These are phyloP conservation scores for Nixonia krombeini DNA, from an alignment of 1,140 invertebrate genomes.

Conservation along the genomic window DNA sequence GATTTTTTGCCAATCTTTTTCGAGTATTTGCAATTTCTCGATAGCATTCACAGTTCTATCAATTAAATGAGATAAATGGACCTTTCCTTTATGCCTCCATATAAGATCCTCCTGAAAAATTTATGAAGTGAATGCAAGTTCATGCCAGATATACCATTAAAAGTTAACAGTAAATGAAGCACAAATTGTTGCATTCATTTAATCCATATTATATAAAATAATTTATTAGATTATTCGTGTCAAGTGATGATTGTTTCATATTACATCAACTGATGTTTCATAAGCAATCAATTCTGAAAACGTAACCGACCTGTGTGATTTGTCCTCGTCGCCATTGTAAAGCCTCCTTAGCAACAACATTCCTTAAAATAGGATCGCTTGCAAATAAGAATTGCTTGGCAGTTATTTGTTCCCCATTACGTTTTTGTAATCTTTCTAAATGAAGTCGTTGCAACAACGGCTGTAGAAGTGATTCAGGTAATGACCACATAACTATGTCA, in stretches of 20 bases:
- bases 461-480: conserved; percentile 83
- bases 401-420: conserved; percentile 68
- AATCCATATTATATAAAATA: too few relatives aligned
- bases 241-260: too few relatives aligned
- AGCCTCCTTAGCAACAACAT: conserved; percentile 88
- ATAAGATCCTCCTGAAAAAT: conserved; percentile 78
- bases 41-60: conserved; percentile 81
- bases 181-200: too few relatives aligned
- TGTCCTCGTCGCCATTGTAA: conserved; percentile 82
- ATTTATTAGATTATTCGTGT: too few relatives aligned
- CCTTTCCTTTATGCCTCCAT: conserved; percentile 79
- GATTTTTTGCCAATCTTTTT: conserved; percentile 81
- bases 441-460: conserved; percentile 79
- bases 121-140: too few relatives aligned
- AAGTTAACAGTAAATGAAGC: too few relatives aligned
- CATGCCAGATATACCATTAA: too few relatives aligned
- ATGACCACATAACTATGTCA: conserved; percentile 82
- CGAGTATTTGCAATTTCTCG: conserved; percentile 80
- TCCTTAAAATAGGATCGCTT: conserved; percentile 81
- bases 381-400: conserved; percentile 81
- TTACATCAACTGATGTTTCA: conserved; percentile 11
- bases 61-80: conserved; percentile 78
- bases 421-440: conserved; percentile 66
- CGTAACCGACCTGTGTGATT: conserved; percentile 74
- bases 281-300: conserved; percentile 2